Conservation (phyloP, 2,113 vertebrate species). For the Hemibagrus wyckioides region DNA sequence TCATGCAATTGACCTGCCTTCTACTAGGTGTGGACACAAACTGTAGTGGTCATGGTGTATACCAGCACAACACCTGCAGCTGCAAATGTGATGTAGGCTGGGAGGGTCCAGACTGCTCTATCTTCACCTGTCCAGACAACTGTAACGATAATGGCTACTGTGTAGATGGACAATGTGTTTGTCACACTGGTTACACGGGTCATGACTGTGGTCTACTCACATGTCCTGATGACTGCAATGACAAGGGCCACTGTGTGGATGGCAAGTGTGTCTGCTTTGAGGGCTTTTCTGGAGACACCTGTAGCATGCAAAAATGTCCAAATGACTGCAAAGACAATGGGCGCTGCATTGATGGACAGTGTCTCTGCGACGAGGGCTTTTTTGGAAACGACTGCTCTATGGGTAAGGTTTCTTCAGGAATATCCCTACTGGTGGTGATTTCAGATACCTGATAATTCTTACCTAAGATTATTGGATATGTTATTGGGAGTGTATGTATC, state of each 20-base stretch:
- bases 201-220: constrained; percentile 74
- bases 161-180: constrained; percentile 74
- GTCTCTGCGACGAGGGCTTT: constrained; percentile 73
- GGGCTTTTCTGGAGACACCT: constrained; percentile 76
- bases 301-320: constrained; percentile 77
- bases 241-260: constrained; percentile 77
- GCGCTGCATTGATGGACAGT: constrained; percentile 79
- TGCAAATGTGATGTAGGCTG: constrained; percentile 82
- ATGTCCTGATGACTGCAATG: constrained; percentile 80
- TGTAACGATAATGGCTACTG: constrained; percentile 81
- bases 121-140: constrained; percentile 76
- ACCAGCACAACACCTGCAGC: constrained; percentile 69
- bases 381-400: constrained; percentile 80
- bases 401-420: constrained; percentile 69
- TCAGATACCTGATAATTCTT: neutral
- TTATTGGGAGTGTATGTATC: neutral
- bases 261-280: constrained; percentile 79
- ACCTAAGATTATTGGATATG: neutral
- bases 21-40: constrained; percentile 64
- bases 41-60: constrained; percentile 79
- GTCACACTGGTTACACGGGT: constrained; percentile 73
- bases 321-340: constrained; percentile 78
- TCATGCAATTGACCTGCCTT: neutral
- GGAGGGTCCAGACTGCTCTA: constrained; percentile 80
- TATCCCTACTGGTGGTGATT: neutral